Base-by-base conservation (phyloP, 37 sponge, comb jelly and placozoan genomes). In the Hexactinellida sp. region DNA sequence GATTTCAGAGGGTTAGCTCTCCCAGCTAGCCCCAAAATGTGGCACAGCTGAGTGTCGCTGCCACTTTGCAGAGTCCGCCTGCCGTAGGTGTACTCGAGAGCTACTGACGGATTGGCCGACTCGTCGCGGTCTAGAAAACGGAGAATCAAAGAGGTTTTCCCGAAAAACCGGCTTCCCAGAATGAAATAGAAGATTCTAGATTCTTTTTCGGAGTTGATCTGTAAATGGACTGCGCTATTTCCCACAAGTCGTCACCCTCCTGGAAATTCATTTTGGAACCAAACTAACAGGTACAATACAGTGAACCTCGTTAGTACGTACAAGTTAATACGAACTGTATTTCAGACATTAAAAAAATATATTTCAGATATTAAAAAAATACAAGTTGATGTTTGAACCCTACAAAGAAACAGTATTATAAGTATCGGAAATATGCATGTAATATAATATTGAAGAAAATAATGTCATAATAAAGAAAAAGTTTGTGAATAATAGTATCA, bases 11-110 rank as follows among this genome's bases (percentile, higher is more conserved):
- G 88, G 5, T 7, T 23, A 10, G 92, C 90, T 1, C 97, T 93
- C n/a, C 95, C 97, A 25, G 95, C 97, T 0, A 97, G 85, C 63
- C 94, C 97, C 95, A 93, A 97, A 0, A 97, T 86, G 54, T 97
- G 93, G 82, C 37, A 82, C 32, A 36, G n/a, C 0, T 36, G 21
- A 37, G 89, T 54, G 25, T 90, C 91, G 83, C 91, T 55, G 38
- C 90, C 90, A 21, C 90, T 82, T 55, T 90, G 92, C 36, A 84
- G 83, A 0, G 94, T 88, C 82, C 90, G 86, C 38, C 94, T 84
- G 13, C 97, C 97, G 88, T 85, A 97, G 1, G 94, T 94, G 84
- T 97, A 97, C 54, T 97, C 97, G 32, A 97, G 84, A 38, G 89
- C 94, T 36, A 89, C 91, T 36, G 97, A 94, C 0, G 97, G 90